phyloP scores from a whole-genome alignment of 1,140 invertebrate species.

The Pachypeltis micranthus region DNA sequence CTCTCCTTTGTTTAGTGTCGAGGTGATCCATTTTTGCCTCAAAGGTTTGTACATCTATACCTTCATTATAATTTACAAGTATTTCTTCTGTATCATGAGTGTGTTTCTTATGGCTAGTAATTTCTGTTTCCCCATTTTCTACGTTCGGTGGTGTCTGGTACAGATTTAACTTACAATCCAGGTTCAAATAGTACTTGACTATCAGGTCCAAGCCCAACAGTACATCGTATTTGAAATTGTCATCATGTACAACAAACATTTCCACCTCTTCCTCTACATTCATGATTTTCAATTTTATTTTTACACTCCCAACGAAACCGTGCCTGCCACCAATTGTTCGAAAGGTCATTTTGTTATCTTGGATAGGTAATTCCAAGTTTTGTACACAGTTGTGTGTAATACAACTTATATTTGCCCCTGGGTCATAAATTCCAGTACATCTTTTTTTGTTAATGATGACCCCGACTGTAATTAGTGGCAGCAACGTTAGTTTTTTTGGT shows the following conservation, averaged over 20 bases:
- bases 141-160: constrained; percentile 27
- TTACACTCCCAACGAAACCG: constrained; percentile 19
- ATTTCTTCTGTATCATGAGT: constrained; percentile 26
- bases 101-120: constrained; percentile 18
- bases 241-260: constrained; percentile 21
- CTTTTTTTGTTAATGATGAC: constrained; percentile 14
- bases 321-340: constrained; percentile 8
- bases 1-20: neutral
- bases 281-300: constrained; percentile 27
- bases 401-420: constrained; percentile 11
- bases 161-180: constrained; percentile 24
- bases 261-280: constrained; percentile 19
- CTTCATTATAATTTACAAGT: constrained; percentile 4
- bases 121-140: constrained; percentile 8
- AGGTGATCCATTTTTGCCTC: neutral
- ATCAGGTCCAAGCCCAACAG: constrained; percentile 24
- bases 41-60: neutral
- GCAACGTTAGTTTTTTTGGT: constrained; percentile 8
- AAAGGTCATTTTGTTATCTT: neutral
- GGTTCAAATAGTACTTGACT: constrained; percentile 22
- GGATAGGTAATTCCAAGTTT: neutral
- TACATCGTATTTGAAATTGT: constrained; percentile 23
- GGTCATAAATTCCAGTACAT: constrained; percentile 22
- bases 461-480: constrained; percentile 3
- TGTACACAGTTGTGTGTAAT: constrained; percentile 3